Evolutionary conservation across 2,888 invertebrate genomes (phyloP).

Genomic region (Ypsolopha sequella): DNA sequence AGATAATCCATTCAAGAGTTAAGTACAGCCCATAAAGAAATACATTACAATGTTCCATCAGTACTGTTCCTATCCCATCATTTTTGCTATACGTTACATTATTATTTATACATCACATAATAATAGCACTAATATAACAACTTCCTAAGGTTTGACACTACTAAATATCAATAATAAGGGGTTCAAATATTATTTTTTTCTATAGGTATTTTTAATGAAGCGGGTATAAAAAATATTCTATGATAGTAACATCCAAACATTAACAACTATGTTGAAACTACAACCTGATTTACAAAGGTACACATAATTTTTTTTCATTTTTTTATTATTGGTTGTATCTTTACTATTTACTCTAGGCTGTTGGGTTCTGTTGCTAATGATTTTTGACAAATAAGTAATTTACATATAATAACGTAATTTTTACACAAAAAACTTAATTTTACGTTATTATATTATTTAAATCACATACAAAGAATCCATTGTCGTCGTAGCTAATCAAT

Average conservation of each 20-base stretch:
- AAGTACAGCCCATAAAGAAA: neutral
- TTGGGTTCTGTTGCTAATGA: neutral
- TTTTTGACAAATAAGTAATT: neutral
- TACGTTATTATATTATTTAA: neutral
- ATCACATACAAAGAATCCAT: neutral
- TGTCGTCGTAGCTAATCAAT: no score
- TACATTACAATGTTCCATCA: neutral
- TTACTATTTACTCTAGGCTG: neutral
- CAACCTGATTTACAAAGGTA: conserved; percentile 22
- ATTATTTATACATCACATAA: neutral
- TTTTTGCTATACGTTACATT: neutral
- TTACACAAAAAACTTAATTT: neutral
- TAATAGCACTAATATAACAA: conserved; percentile 1
- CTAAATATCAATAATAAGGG: conserved; percentile 1
- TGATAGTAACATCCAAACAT: conserved; percentile 16
- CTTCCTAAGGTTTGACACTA: conserved; percentile 15
- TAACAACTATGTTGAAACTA: conserved; percentile 24
- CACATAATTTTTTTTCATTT: conserved; percentile 2
- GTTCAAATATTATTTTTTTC: neutral
- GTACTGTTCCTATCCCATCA: neutral
- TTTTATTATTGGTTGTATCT: neutral
- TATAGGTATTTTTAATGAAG: conserved; percentile 17
- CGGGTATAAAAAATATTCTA: conserved; percentile 53
- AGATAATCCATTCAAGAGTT: neutral
- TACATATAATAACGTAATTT: neutral